Base-by-base conservation (phyloP, 1,140 invertebrate species). In the Zaprionus inermis region DNA sequence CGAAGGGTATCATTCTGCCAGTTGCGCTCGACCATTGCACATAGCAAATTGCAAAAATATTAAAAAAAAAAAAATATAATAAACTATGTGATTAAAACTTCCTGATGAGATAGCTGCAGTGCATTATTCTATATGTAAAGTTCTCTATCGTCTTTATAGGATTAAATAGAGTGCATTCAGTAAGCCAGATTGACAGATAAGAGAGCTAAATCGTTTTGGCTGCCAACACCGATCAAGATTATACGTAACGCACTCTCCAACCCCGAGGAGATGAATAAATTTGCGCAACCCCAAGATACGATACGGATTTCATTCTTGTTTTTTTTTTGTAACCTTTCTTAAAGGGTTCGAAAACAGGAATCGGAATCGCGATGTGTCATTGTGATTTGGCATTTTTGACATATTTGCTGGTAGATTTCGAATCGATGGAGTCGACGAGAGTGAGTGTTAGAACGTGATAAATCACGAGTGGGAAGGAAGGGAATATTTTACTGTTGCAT, bases 321-420 rank as follows among this genome's bases (percentile, higher is more conserved):
- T 6, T 6, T 32, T 49, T 16, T 18, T n/a, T 64, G 44, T 49
- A 34, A 54, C 24, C 51, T 58, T 58, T 58, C 30, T 58, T 38
- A 34, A 22, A 22, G 56, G 20, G 32, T 57, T 18, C 24, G 20
- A 54, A 76, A 79, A 84, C 60, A 20, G 41, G 72, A 83, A 72
- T 88, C 76, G 83, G 84, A 88, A 88, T 71, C 80, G 80, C 65
- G 84, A 88, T 88, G 83, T 80, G 83, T 88, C 83, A 88, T 88
- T 80, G 61, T 88, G 83, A 88, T 88, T 88, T 88, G 83, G 77
- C 83, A 88, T 89, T 83, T 88, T 84, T 88, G 83, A 88, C 83
- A 89, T 49, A 49, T 49, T 49, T 49, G 84, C 64, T 74, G 74
- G 78, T 78, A 86, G 60, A 76, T 24, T 7, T 7, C 41, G 36